phyloP scores from a whole-genome alignment of 2,888 invertebrate species.

The Halocaridina rubra region DNA sequence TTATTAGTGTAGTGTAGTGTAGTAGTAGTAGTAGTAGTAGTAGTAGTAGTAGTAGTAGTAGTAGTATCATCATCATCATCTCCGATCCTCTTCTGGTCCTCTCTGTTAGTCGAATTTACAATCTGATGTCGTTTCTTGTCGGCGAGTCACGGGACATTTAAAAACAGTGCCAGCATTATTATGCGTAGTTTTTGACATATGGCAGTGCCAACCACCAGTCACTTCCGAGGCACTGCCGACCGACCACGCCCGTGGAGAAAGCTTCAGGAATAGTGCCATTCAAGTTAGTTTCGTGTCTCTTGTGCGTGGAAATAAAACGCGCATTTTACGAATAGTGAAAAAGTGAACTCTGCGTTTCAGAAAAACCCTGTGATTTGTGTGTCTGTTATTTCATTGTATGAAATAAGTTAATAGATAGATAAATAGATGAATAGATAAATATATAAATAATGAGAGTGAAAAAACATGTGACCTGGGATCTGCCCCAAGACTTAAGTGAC shows the following conservation, averaged over 20 bases:
- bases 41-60: background rate
- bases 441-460: background rate
- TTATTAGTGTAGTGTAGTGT: too few species aligned
- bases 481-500: background rate
- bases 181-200: background rate
- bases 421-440: background rate
- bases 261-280: background rate
- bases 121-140: too few species aligned
- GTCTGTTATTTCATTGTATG: background rate
- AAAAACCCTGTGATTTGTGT: background rate
- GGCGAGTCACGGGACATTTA: constrained; percentile 16
- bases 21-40: background rate
- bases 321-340: background rate
- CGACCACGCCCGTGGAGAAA: background rate
- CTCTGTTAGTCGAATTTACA: too few species aligned
- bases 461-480: constrained; percentile 10
- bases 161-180: background rate
- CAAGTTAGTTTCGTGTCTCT: background rate
- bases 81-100: too few species aligned
- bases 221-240: background rate
- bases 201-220: background rate
- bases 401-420: background rate
- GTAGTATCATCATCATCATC: too few species aligned
- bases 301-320: too few species aligned
- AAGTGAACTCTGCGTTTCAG: background rate